Evolutionary conservation across 2,113 vertebrate genomes (phyloP).

Genomic region (Halichoeres trimaculatus): DNA sequence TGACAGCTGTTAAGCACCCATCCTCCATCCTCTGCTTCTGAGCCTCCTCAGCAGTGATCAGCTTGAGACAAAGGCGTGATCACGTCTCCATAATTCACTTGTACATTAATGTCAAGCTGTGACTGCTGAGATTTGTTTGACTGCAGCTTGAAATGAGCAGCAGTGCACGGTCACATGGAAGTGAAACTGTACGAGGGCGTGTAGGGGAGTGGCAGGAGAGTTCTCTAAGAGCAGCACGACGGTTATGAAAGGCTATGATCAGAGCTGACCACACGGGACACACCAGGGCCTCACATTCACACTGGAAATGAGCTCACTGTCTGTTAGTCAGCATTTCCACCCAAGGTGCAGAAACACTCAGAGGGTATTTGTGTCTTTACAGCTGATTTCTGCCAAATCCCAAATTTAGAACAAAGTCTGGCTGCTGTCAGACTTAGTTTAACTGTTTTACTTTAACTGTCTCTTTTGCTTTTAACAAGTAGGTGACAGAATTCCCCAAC

Average conservation of each 20-base stretch:
- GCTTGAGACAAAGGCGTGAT: not conserved
- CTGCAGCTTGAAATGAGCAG: conserved; percentile 13
- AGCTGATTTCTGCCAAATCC: conserved; percentile 7
- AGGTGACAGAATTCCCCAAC: conserved; percentile 34
- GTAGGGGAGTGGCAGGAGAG: conserved; percentile 63
- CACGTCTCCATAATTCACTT: too few species aligned
- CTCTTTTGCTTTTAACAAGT: conserved; percentile 59
- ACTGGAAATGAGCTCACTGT: conserved; percentile 54
- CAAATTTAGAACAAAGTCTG: conserved; percentile 22
- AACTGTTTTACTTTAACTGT: too few species aligned
- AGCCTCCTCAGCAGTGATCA: not conserved
- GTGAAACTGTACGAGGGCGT: conserved; percentile 57
- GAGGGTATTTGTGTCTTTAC: not conserved
- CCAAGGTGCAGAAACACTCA: conserved; percentile 12
- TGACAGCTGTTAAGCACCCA: conserved; percentile 18
- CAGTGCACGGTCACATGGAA: conserved; percentile 27
- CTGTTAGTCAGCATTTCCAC: conserved; percentile 73
- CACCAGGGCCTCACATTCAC: conserved; percentile 38
- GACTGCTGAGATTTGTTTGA: not conserved
- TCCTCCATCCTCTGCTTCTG: not conserved
- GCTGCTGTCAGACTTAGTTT: too few species aligned
- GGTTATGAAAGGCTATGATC: conserved; percentile 48
- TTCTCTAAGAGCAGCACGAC: conserved; percentile 42
- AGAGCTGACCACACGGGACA: conserved; percentile 58
- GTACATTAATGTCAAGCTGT: too few species aligned